Base-by-base conservation (phyloP, 1,140 invertebrate species). In the Drepana arcuata region DNA sequence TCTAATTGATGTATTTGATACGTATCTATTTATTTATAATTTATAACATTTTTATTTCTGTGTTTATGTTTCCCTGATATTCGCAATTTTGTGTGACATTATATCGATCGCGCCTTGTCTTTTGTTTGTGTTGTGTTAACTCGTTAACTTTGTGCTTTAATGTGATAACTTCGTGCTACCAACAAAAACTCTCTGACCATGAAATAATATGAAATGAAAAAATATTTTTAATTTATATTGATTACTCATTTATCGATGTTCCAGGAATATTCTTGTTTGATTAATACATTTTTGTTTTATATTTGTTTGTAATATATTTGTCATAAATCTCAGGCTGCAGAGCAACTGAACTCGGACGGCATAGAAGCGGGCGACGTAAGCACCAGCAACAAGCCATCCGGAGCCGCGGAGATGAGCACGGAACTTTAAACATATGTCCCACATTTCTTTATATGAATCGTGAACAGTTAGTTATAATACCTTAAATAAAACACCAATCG, bases 401-500 rank as follows among this genome's bases (percentile, higher is more conserved):
- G 44, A 9, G 38, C 63, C 11, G 57, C 64, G 16, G 77, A 81
- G 50, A 82, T 82, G 77, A 82, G 77, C 44, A 82, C 77, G 5
- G 77, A 82, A 40, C 62, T 82, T 27, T 82, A 44, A 74, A 60
- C 40, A 16, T 29, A n/a, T n/a, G n/a, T n/a, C n/a, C n/a, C n/a
- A n/a, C n/a, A n/a, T n/a, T n/a, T n/a, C n/a, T n/a, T n/a, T n/a
- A n/a, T n/a, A n/a, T n/a, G n/a, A n/a, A n/a, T n/a, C n/a, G n/a
- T n/a, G n/a, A n/a, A n/a, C n/a, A n/a, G n/a, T n/a, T n/a, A n/a
- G n/a, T n/a, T n/a, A n/a, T n/a, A n/a, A n/a, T n/a, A n/a, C n/a
- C n/a, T n/a, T n/a, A n/a, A n/a, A n/a, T n/a, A n/a, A n/a, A n/a
- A n/a, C n/a, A n/a, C n/a, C n/a, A n/a, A n/a, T n/a, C n/a, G n/a